Conservation (phyloP, 2,888 invertebrate species). For the Nasonovia ribisnigri region DNA sequence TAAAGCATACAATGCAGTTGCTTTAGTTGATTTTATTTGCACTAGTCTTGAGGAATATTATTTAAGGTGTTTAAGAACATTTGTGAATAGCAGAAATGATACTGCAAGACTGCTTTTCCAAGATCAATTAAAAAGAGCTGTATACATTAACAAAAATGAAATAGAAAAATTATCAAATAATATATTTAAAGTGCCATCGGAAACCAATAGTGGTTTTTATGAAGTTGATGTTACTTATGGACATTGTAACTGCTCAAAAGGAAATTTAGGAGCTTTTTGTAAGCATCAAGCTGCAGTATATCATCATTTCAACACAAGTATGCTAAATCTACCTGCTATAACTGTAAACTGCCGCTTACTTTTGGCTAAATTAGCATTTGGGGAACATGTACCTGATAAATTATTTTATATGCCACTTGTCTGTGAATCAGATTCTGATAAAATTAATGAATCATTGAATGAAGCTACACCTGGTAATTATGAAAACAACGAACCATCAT, state of each 20-base stretch:
- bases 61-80: constrained; percentile 1
- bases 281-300: no score
- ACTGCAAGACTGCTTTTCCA: not conserved
- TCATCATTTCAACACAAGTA: no score
- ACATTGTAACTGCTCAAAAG: no score
- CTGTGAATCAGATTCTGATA: not conserved
- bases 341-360: no score
- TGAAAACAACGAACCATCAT: not conserved
- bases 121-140: constrained; percentile 8
- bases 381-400: constrained; percentile 9
- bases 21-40: not conserved
- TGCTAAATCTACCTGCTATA: no score
- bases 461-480: not conserved
- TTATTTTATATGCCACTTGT: constrained; percentile 17
- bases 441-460: constrained; percentile 10
- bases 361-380: no score
- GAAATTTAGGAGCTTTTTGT: no score
- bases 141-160: not conserved
- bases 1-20: not conserved
- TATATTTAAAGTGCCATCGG: not conserved
- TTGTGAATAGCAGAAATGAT: constrained; percentile 7
- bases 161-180: not conserved
- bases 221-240: no score
- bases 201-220: no score
- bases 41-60: not conserved